These are phyloP conservation scores for Menura novaehollandiae DNA, from an alignment of 2,113 vertebrate species.

Conservation along the genomic window DNA sequence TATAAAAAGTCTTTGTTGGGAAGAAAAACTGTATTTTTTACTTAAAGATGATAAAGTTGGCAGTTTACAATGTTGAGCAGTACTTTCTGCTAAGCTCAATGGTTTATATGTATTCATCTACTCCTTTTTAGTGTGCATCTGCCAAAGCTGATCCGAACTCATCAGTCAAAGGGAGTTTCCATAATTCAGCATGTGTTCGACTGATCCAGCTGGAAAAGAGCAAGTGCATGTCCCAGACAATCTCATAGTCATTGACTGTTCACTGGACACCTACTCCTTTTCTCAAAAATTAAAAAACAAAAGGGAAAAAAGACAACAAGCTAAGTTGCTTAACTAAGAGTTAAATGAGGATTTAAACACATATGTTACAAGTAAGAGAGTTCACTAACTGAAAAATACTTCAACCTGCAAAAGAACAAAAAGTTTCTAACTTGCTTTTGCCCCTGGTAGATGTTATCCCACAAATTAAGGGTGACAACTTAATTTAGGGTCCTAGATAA, in stretches of 20 bases:
- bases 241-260: neutral
- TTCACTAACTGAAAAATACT: neutral
- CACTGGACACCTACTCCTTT: neutral
- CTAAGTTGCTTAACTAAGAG: neutral
- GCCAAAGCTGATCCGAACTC: conserved; percentile 45
- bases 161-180: conserved; percentile 22
- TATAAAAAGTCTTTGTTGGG: conserved; percentile 72
- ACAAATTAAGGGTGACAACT: conserved; percentile 64
- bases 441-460: neutral
- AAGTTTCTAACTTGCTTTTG: conserved; percentile 45
- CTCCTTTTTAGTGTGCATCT: conserved; percentile 44
- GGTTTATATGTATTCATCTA: conserved; percentile 52
- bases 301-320: neutral
- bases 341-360: neutral
- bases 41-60: conserved; percentile 70
- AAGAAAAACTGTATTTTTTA: conserved; percentile 64
- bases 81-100: conserved; percentile 50
- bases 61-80: conserved; percentile 63
- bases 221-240: neutral
- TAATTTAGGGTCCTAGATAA: conserved; percentile 59
- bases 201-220: conserved; percentile 29
- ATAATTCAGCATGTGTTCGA: conserved; percentile 22
- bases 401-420: neutral
- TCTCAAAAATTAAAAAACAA: neutral
- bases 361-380: neutral